phyloP scores from a whole-genome alignment of 64 coral and sea anemone genomes.

The Platygyra sinensis region DNA sequence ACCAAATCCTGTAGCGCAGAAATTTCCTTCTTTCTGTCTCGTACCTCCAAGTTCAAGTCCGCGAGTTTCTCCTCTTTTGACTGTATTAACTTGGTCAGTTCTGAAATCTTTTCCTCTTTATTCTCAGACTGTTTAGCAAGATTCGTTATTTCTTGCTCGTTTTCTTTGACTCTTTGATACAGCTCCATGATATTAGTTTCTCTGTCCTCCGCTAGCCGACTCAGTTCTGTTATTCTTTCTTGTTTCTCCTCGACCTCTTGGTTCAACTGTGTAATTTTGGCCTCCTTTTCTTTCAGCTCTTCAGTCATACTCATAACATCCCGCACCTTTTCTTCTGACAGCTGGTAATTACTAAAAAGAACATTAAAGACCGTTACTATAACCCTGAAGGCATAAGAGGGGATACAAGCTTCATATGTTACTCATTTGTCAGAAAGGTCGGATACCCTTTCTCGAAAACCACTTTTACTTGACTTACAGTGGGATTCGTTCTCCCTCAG shows the following conservation, averaged over 20 bases:
- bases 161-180: constrained; percentile 29
- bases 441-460: too few species aligned
- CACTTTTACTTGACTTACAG: too few species aligned
- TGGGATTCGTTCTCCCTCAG: too few species aligned
- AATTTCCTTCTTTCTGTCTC: constrained; percentile 24
- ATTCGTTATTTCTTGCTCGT: constrained; percentile 36
- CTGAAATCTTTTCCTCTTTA: constrained; percentile 80
- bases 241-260: constrained; percentile 23
- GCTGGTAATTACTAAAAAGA: constrained; percentile 5
- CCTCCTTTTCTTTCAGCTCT: constrained; percentile 22
- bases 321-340: constrained; percentile 1
- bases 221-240: constrained; percentile 37
- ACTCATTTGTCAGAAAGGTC: too few species aligned
- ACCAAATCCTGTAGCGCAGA: background rate
- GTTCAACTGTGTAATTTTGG: constrained; percentile 1
- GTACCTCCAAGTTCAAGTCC: constrained; percentile 50
- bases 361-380: background rate
- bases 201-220: constrained; percentile 21
- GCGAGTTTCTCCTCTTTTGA: constrained; percentile 76
- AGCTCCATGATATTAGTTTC: constrained; percentile 30
- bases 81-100: constrained; percentile 54
- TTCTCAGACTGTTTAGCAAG: constrained; percentile 10
- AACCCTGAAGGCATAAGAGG: background rate
- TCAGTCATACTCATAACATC: constrained; percentile 12
- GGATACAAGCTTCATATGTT: too few species aligned